Base-by-base conservation (phyloP, 2,888 invertebrate genomes). In the Schizaphis graminum region DNA sequence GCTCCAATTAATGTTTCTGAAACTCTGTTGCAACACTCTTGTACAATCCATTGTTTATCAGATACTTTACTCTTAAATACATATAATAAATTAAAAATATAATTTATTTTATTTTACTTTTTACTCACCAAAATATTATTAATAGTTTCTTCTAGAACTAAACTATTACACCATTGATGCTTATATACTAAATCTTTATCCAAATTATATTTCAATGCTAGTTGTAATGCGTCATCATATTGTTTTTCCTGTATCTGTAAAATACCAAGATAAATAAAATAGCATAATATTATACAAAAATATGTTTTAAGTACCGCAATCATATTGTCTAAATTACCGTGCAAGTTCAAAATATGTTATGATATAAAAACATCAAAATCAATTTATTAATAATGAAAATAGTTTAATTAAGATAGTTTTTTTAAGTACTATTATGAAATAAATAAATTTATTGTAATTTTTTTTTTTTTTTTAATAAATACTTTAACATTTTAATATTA, bases 101-200 rank as follows among this genome's bases (percentile, higher is more conserved):
- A 7, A 35, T 94, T 35, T 41, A 56, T 57, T 35, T 77, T 77
- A 77, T 77, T 77, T 67, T 57, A 91, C 47, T 61, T 87, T 44
- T 47, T 61, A 95, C 96, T 95, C 95, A 97, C 97, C 96, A 98
- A 96, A 96, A 97, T 97, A 95, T 98, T 97, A 95, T 97, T 96
- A 95, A 98, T 98, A n/a, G 97, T 97, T 87, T 97, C 97, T 5
- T 97, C 96, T 85, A 97, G 97, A 89, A 97, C 98, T 28, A 97
- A 97, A 89, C 97, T 97, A 95, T 97, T 97, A 94, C 97, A 96
- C 98, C 98, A 98, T 95, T 98, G 98, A 95, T 97, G 97, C 96
- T 98, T 98, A 96, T 97, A 98, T 28, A 98, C 98, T 53, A 97
- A 96, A 96, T 98, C 98, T 95, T 97, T 97, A 96, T 98, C 98